phyloP scores from a whole-genome alignment of 2,113 vertebrate species.

The Sinocyclocheilus maitianheensis region DNA sequence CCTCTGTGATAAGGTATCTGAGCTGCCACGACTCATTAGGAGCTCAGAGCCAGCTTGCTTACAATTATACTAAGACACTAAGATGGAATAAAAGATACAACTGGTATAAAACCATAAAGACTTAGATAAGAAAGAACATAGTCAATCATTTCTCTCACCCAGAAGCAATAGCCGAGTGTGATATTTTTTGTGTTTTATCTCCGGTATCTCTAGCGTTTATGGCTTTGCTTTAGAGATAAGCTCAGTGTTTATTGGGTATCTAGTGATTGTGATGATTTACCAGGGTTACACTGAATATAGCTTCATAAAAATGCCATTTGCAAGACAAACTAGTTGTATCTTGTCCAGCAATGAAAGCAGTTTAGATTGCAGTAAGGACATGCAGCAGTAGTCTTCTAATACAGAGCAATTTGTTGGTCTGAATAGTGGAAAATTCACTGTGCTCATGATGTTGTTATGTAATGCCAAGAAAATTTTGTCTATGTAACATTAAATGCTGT shows the following conservation, averaged over 20 bases:
- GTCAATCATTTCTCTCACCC: conserved; percentile 73
- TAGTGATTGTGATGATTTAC: conserved; percentile 44
- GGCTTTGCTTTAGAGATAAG: conserved; percentile 56
- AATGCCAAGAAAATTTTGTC: not conserved
- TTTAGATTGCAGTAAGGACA: not conserved
- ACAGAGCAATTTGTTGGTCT: not conserved
- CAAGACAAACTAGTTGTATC: not conserved
- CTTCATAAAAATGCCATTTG: conserved; percentile 41
- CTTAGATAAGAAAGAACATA: conserved; percentile 66
- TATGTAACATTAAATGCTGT: not conserved
- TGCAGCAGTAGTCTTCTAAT: not conserved
- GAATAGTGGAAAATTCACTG: not conserved
- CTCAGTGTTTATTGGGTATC: conserved; percentile 58
- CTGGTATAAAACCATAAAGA: conserved; percentile 65
- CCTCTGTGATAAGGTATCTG: conserved; percentile 71
- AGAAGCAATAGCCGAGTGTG: conserved; percentile 58
- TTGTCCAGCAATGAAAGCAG: not conserved
- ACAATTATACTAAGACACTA: conserved; percentile 45
- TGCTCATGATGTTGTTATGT: not conserved
- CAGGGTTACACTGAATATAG: conserved; percentile 47
- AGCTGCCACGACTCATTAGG: conserved; percentile 69
- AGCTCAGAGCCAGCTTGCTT: conserved; percentile 21
- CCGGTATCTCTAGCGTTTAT: conserved; percentile 68
- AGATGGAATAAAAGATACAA: conserved; percentile 50
- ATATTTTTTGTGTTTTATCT: conserved; percentile 61